phyloP scores from a whole-genome alignment of 1,140 invertebrate genomes.

The Hydropsyche tenuis region DNA sequence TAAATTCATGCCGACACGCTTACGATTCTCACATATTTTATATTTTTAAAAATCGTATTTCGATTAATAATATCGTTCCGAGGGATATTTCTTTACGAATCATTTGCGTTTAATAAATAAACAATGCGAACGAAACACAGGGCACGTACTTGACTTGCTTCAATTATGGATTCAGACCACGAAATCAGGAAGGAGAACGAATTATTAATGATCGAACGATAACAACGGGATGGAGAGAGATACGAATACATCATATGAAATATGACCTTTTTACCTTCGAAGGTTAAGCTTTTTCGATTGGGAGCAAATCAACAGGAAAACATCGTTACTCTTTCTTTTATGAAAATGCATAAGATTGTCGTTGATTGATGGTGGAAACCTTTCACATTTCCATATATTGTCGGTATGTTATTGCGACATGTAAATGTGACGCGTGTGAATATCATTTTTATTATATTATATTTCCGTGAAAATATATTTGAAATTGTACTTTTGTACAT shows the following conservation, averaged over 20 bases:
- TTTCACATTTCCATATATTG: too few species aligned
- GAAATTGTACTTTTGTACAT: too few species aligned
- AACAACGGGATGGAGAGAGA: background rate
- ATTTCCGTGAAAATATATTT: too few species aligned
- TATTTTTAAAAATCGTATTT: too few species aligned
- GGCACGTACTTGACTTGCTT: background rate
- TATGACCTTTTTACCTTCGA: background rate
- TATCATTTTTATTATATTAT: too few species aligned
- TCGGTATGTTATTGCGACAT: too few species aligned
- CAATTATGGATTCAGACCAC: constrained; percentile 1
- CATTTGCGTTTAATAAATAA: constrained; percentile 4
- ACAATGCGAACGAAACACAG: background rate
- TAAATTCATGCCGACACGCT: background rate
- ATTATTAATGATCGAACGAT: constrained; percentile 18
- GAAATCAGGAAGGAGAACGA: constrained; percentile 14
- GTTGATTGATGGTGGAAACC: background rate
- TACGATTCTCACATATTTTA: background rate
- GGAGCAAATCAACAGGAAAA: constrained; percentile 11
- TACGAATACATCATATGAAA: background rate
- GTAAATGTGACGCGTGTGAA: too few species aligned
- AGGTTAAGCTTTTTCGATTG: background rate
- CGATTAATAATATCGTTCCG: too few species aligned
- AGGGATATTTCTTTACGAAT: background rate
- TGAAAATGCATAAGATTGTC: background rate
- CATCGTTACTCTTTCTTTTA: constrained; percentile 3